Evolutionary conservation across 1,140 invertebrate genomes (phyloP), one percentile per base, ranked within the genome.

Genomic region (Anadara kagoshimensis): DNA sequence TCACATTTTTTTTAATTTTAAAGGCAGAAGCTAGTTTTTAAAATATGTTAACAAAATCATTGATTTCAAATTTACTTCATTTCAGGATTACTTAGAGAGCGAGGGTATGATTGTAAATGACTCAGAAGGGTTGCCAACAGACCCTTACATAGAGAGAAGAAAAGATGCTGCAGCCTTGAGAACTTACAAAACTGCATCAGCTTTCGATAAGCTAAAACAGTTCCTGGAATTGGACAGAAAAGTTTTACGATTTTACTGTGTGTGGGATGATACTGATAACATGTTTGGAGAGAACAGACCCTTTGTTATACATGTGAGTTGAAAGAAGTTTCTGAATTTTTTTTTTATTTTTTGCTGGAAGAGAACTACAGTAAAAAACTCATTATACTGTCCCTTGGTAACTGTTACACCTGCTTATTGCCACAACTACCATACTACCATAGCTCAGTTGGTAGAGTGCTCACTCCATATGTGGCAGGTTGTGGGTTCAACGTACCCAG

Each of bases 91-190:
- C 90, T 85, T 97, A 80, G 92, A 91, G 66, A 95, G 94, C 83
- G 94, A 96, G 89, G 96, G 95, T 8, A 90, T 97, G 43, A 93
- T 94, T 56, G 86, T 97, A 1, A 93, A 92, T 53, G 91, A 93
- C n/a, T 89, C 92, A 22, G 94, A 95, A 86, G 89, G 91, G 36
- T 83, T 93, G 44, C 94, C 94, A 0, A 84, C 88, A 12, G 95
- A 96, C 89, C 92, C 93, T 0, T 95, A 95, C 82, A 91, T 89
- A 18, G 83, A 91, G 83, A 83, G 86, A 36, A 75, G 89, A n/a
- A 83, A 79, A 56, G 75, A 85, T 43, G 83, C 83, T 14, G 84
- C 84, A 5, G 84, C 83, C 11, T 74, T 88, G 12, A 82, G 84
- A 54, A 88, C 85, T 0, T 89, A 76, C 77, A 85, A 82, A 24